These are phyloP conservation scores for Orbicella faveolata DNA, from an alignment of 64 coral and sea anemone species.

Conservation along the genomic window DNA sequence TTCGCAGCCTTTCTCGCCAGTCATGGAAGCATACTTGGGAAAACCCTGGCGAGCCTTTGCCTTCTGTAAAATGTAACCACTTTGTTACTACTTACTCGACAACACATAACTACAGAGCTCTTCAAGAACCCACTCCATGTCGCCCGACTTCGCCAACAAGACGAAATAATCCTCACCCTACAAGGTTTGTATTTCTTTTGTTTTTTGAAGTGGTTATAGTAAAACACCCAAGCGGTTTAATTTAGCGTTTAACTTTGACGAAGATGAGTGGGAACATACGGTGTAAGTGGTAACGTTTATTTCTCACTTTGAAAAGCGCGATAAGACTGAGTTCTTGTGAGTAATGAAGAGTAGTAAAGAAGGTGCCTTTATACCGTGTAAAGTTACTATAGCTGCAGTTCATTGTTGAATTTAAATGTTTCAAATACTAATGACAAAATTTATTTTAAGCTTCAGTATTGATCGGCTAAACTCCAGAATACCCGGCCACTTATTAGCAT, in stretches of 20 bases:
- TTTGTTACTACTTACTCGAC: slow-evolving; percentile 80
- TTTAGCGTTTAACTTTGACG: no score
- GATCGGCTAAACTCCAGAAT: no score
- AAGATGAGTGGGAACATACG: neutral
- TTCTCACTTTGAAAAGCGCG: neutral
- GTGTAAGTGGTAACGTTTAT: neutral
- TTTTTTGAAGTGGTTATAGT: neutral
- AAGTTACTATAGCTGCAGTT: no score
- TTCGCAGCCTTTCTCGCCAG: slow-evolving; percentile 71
- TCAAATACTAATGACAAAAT: no score
- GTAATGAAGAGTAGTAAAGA: neutral
- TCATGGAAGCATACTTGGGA: slow-evolving; percentile 76
- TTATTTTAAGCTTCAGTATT: no score
- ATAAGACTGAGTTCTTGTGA: neutral
- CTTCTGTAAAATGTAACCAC: slow-evolving; percentile 66
- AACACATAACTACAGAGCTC: slow-evolving; percentile 59
- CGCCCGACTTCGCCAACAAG: slow-evolving; percentile 77
- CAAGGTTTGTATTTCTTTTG: slow-evolving; percentile 54
- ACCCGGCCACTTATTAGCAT: no score
- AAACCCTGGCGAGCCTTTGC: slow-evolving; percentile 78
- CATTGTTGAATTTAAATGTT: no score
- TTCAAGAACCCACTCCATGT: slow-evolving; percentile 76
- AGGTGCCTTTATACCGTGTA: no score
- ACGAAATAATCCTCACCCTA: slow-evolving; percentile 88
- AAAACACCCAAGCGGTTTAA: no score